Percentiles rank a stretch among this genome's conserved stretches.
phyloP scores from a whole-genome alignment of 2,113 vertebrate species.

The Cheirogaleus medius region DNA sequence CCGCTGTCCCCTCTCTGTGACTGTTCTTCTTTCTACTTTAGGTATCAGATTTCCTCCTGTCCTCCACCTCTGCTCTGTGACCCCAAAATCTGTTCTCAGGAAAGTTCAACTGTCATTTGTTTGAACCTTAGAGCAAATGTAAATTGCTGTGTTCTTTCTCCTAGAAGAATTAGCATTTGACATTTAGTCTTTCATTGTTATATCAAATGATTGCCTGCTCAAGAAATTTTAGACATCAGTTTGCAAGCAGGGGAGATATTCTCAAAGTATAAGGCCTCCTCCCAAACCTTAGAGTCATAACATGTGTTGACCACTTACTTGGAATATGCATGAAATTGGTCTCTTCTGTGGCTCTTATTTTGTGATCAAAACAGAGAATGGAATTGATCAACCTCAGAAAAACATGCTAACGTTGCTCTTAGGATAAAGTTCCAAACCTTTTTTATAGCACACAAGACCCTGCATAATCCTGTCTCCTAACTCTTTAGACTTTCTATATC shows the following conservation, averaged over 20 bases:
- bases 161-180: slow-evolving; percentile 21
- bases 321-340: not conserved
- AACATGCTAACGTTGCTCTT: not conserved
- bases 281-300: not conserved
- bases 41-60: not conserved
- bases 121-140: not conserved
- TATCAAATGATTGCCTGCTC: not conserved
- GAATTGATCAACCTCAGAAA: not conserved
- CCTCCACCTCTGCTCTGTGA: not conserved
- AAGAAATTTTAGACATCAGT: not conserved
- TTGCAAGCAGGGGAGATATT: slow-evolving; percentile 33
- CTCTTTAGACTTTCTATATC: not conserved
- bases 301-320: not conserved
- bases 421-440: not conserved
- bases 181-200: not conserved
- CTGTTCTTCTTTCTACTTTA: not conserved
- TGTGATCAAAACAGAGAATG: not conserved
- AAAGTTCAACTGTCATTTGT: not conserved
- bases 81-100: not conserved
- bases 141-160: not conserved
- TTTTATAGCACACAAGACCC: not conserved
- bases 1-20: not conserved
- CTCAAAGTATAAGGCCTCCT: slow-evolving; percentile 30
- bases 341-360: not conserved
- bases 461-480: not conserved